A percentile compares a stretch with the other conserved stretches of the same genome.
phyloP scores from a whole-genome alignment of 1,140 invertebrate species.

The Reticulitermes speratus region DNA sequence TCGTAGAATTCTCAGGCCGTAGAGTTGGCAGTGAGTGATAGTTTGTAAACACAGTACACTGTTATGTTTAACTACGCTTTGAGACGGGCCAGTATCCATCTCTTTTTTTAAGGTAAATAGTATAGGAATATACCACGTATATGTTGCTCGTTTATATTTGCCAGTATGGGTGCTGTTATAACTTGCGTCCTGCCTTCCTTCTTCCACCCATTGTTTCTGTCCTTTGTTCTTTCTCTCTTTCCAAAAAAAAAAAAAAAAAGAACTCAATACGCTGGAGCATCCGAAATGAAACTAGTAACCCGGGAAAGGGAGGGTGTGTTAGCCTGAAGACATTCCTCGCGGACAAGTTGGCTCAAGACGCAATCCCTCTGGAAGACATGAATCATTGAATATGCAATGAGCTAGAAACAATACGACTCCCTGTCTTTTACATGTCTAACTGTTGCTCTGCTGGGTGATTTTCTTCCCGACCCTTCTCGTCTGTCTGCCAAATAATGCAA shows the following conservation, averaged over 20 bases:
- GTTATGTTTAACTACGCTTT: too few relatives aligned
- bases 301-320: background rate
- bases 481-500: slow-evolving; percentile 15
- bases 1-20: too few relatives aligned
- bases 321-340: slow-evolving; percentile 25
- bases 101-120: too few relatives aligned
- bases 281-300: background rate
- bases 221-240: background rate
- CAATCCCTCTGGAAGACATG: slow-evolving; percentile 24
- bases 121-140: too few relatives aligned
- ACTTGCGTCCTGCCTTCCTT: background rate
- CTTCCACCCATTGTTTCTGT: background rate
- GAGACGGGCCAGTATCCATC: too few relatives aligned
- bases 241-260: background rate
- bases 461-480: background rate
- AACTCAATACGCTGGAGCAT: background rate
- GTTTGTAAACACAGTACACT: too few relatives aligned
- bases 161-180: too few relatives aligned
- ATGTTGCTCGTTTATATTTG: too few relatives aligned
- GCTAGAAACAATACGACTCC: background rate
- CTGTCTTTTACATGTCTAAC: slow-evolving; percentile 25
- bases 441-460: slow-evolving; percentile 24
- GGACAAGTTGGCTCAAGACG: slow-evolving; percentile 29
- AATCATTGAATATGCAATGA: slow-evolving; percentile 32
- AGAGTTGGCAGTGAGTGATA: too few relatives aligned